phyloP scores from a whole-genome alignment of 2,113 vertebrate species.

The Syrrhaptes paradoxus region DNA sequence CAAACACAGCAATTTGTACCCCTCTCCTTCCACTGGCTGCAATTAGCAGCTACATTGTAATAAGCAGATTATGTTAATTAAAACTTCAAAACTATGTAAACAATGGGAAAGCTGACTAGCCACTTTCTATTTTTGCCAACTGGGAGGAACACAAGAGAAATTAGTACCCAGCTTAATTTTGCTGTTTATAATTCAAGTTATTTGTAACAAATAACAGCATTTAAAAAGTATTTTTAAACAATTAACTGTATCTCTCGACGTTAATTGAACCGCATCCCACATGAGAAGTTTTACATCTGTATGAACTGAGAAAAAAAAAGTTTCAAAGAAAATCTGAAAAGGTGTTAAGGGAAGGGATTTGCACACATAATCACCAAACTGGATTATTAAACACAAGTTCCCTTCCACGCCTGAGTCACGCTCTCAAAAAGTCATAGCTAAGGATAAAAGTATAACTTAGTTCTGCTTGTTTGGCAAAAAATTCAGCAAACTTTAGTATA shows the following conservation, averaged over 20 bases:
- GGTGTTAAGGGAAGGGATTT: background rate
- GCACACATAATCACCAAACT: background rate
- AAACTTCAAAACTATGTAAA: conserved; percentile 67
- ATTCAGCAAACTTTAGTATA: background rate
- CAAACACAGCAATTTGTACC: conserved; percentile 68
- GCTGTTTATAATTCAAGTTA: conserved; percentile 42
- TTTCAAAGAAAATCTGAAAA: background rate
- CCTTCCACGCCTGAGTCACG: background rate
- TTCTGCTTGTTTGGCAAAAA: background rate
- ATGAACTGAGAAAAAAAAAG: background rate
- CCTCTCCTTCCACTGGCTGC: conserved; percentile 66
- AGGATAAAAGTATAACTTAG: conserved; percentile 36
- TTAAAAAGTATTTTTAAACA: conserved; percentile 8
- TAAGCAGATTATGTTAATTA: conserved; percentile 71
- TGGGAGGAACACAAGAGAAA: conserved; percentile 58
- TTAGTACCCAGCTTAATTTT: conserved; percentile 48
- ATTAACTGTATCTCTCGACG: background rate
- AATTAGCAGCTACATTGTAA: conserved; percentile 69
- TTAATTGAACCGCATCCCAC: background rate
- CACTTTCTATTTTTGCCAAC: conserved; percentile 67
- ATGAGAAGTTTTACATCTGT: background rate
- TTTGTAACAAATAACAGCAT: conserved; percentile 25
- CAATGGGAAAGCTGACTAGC: conserved; percentile 68
- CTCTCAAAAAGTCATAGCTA: conserved; percentile 24
- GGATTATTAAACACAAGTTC: background rate